These are phyloP conservation scores for Hermodice carunculata DNA, from an alignment of 2,888 invertebrate genomes.

Conservation along the genomic window DNA sequence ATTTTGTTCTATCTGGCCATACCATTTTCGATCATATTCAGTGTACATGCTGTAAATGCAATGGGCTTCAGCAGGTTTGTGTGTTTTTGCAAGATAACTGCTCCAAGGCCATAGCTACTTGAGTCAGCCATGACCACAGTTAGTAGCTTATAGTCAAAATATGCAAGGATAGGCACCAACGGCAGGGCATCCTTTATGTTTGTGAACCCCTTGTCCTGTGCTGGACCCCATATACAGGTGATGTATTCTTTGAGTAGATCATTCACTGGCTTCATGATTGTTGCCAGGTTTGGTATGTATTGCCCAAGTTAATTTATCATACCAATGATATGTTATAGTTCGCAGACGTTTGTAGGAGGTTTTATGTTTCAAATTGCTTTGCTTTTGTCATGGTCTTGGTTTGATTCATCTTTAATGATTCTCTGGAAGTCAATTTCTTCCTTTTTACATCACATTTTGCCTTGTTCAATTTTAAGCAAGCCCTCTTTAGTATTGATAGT, in stretches of 20 bases:
- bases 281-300: too few species aligned
- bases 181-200: neutral
- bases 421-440: neutral
- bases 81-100: too few species aligned
- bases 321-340: too few species aligned
- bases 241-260: neutral
- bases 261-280: neutral
- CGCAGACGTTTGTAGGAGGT: too few species aligned
- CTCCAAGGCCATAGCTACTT: neutral
- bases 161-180: neutral
- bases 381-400: slow-evolving; percentile 3
- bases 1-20: too few species aligned
- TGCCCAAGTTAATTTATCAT: too few species aligned
- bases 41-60: too few species aligned
- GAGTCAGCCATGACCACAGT: neutral
- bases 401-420: neutral
- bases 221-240: neutral
- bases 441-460: neutral
- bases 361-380: neutral
- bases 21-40: too few species aligned
- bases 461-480: neutral
- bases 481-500: neutral
- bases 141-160: neutral
- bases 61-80: too few species aligned
- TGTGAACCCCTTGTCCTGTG: neutral